Evolutionary conservation across 2,888 invertebrate species (phyloP), one percentile per base, ranked within the genome.

Genomic region (Caenorhabditis parvicauda): DNA sequence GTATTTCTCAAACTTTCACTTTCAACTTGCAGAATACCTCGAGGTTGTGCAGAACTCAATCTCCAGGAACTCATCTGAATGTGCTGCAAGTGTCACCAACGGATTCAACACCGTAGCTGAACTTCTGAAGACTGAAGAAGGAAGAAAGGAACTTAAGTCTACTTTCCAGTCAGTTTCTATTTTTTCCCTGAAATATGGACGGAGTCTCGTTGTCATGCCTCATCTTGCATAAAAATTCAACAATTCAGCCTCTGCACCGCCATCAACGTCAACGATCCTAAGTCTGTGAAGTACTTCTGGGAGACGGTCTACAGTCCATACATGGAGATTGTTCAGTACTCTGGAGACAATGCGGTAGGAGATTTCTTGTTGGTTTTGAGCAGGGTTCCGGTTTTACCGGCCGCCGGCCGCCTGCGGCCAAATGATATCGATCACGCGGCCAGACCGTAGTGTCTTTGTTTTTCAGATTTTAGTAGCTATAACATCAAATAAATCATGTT

Each of bases 261-360:
- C 42, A 49, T 64, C 44, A 19, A 62, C 37, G 32, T 52, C 22
- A 46, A 41, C 49, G 60, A 67, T 53, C 56, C 55, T 47, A 58
- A 59, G 29, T 39, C 41, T 2, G 47, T 66, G 44, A 59, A 88
- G 1, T 92, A 88, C 80, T 87, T 95, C 54, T 91, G 88, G 81
- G 88, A 88, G 80, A 87, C 86, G n/a, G 82, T 94, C 39, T 89
- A 92, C 0, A 87, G 88, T 42, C 89, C 90, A 82, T 90, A 94
- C 82, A 92, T 91, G 48, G 91, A 88, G 38, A 86, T 93, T 38
- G 93, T 94, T 0, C 94, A 95, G 79, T 94, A 94, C 82, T 93
- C 94, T 82, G 90, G 67, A 14, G 67, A 70, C 44, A 59, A 64
- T 39, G 64, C 64, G 25, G n/a, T n/a, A n/a, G n/a, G n/a, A n/a